These are phyloP conservation scores for Callaeas wilsoni DNA, from an alignment of 2,113 vertebrate genomes.

Conservation along the genomic window DNA sequence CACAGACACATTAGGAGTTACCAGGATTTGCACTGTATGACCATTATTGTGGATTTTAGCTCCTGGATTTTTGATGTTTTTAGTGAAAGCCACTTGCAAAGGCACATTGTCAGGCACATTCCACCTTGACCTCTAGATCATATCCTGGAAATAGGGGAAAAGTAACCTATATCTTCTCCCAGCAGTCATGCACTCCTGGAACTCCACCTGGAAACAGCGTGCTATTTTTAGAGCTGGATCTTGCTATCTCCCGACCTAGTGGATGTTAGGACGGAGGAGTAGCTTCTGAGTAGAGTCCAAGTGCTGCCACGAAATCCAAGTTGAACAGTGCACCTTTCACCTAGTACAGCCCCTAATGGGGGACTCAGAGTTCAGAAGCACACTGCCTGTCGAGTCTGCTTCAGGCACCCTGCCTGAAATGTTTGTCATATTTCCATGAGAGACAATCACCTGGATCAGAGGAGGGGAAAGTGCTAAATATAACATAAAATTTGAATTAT, in stretches of 20 bases:
- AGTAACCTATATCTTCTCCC: background rate
- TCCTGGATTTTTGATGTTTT: background rate
- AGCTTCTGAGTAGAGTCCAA: background rate
- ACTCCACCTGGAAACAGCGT: background rate
- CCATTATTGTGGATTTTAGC: background rate
- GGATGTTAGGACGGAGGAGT: background rate
- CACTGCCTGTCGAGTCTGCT: background rate
- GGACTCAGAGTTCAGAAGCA: background rate
- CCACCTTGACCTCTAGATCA: background rate
- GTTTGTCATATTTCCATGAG: background rate
- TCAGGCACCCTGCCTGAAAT: background rate
- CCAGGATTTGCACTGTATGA: background rate
- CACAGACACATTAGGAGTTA: rapidly evolving
- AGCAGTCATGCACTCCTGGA: background rate
- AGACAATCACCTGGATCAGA: background rate
- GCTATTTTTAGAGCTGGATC: slow-evolving; percentile 37
- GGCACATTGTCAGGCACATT: background rate
- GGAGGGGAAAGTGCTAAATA: background rate
- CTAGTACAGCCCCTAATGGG: background rate
- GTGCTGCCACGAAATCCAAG: background rate
- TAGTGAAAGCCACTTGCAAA: background rate
- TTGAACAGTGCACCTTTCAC: background rate
- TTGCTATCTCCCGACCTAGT: background rate
- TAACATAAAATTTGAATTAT: background rate
- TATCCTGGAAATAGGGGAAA: background rate